phyloP scores from a whole-genome alignment of 2,113 vertebrate genomes.

The Chrysochloris asiatica region DNA sequence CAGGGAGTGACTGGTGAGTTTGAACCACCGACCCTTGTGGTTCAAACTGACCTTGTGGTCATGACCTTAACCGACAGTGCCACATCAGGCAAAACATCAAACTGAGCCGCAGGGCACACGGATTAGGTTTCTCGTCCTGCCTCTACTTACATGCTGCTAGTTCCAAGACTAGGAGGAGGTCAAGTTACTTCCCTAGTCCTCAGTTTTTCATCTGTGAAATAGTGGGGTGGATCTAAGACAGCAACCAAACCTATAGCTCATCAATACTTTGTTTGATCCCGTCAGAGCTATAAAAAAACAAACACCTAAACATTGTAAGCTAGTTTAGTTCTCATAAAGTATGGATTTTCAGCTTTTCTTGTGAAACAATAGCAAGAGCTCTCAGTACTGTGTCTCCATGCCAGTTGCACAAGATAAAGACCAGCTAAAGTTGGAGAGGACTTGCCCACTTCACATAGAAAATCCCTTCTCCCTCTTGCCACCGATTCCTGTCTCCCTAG shows the following conservation, averaged over 20 bases:
- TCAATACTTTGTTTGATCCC: not conserved
- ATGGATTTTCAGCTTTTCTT: not conserved
- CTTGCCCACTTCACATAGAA: not conserved
- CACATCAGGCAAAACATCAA: not conserved
- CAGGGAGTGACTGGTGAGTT: too few species aligned
- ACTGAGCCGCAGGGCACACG: not conserved
- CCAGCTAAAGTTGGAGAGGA: not conserved
- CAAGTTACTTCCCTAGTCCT: not conserved
- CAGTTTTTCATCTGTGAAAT: not conserved
- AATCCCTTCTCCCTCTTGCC: fast-evolving
- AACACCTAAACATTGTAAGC: too few species aligned
- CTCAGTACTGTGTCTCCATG: not conserved
- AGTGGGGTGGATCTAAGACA: not conserved
- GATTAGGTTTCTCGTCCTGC: not conserved
- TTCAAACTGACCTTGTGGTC: too few species aligned
- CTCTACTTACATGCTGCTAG: not conserved
- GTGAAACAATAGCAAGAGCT: not conserved
- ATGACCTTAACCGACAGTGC: too few species aligned
- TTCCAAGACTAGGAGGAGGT: not conserved
- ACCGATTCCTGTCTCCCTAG: not conserved
- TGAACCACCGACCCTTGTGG: too few species aligned
- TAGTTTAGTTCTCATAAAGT: not conserved
- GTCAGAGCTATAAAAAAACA: not conserved
- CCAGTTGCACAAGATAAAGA: not conserved
- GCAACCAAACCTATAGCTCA: too few species aligned